Evolutionary conservation across 2,888 invertebrate genomes (phyloP), one percentile per base, ranked within the genome.

Genomic region (Clanis bilineata): DNA sequence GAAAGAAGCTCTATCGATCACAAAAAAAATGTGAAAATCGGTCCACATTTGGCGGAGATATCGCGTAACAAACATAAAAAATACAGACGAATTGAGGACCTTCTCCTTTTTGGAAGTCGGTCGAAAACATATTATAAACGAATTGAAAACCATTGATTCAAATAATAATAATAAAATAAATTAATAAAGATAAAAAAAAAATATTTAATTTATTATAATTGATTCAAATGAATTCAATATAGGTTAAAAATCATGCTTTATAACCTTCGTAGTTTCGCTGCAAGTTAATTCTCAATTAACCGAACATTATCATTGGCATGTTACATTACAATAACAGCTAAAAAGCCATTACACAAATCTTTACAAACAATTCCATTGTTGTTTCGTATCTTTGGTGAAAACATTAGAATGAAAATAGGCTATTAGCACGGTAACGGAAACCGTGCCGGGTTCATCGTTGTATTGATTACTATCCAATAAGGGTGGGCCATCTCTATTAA

Each of bases 391-490:
- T 15, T 44, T 51, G 38, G 25, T 25, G 18, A 28, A 47, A 59
- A 57, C 58, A 71, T 71, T 67, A 62, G 62, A 65, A 63, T 63
- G 67, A 68, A 70, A 68, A 71, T 68, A 70, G 66, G 62, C 72
- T 70, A 77, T 77, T 76, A 77, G 64, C 57, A 64, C 66, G 69
- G 67, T 69, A 62, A 67, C 58, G 62, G 64, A 64, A 63, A 65
- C 66, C 64, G 69, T 70, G 67, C 67, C 63, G 64, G 62, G 66
- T 63, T 71, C 59, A 51, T 58, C 47, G 69, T 69, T 63, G 69
- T 79, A 81, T 77, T 72, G 76, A 58, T 73, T 77, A 71, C 72
- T 70, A 69, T 62, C 66, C 68, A 72, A 75, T 74, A 74, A 73
- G 70, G 78, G 71, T 67, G 68, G 70, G 66, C 39, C 23, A 25